Percentiles rank a stretch among this genome's conserved stretches.
Evolutionary conservation across 1,140 invertebrate genomes (phyloP).

Genomic region (Lethrus apterus): DNA sequence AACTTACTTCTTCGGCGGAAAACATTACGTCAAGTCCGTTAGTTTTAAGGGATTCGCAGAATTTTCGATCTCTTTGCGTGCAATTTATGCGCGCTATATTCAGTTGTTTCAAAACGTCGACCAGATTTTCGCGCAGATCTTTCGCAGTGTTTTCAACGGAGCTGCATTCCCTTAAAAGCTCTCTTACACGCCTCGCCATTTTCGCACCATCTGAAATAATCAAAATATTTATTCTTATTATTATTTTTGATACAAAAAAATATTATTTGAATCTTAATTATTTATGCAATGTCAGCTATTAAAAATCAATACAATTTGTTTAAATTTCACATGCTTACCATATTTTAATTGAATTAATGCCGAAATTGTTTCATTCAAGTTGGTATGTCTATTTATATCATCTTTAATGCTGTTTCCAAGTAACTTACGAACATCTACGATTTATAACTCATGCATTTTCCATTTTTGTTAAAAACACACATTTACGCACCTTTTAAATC

Average conservation of each 20-base stretch:
- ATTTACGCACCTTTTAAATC: neutral
- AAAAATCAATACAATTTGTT: too few relatives aligned
- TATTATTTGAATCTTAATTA: neutral
- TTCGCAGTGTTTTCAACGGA: neutral
- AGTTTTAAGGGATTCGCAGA: conserved; percentile 1
- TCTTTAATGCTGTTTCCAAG: neutral
- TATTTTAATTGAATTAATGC: neutral
- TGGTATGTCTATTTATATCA: neutral
- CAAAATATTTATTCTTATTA: neutral
- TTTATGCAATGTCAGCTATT: neutral
- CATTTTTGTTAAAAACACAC: neutral
- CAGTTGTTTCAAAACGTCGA: neutral
- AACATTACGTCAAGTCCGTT: neutral
- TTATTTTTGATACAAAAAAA: neutral
- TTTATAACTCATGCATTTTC: neutral
- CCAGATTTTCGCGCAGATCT: neutral
- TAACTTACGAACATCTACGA: neutral
- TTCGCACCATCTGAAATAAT: neutral
- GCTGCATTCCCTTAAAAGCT: conserved; percentile 3
- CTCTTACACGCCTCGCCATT: neutral
- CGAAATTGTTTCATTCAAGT: neutral
- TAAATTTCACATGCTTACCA: too few relatives aligned
- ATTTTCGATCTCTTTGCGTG: neutral
- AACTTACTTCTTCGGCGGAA: conserved; percentile 1
- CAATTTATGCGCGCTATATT: neutral